Conservation (phyloP, 2,888 invertebrate genomes). For the Lordiphosa andalusiaca region DNA sequence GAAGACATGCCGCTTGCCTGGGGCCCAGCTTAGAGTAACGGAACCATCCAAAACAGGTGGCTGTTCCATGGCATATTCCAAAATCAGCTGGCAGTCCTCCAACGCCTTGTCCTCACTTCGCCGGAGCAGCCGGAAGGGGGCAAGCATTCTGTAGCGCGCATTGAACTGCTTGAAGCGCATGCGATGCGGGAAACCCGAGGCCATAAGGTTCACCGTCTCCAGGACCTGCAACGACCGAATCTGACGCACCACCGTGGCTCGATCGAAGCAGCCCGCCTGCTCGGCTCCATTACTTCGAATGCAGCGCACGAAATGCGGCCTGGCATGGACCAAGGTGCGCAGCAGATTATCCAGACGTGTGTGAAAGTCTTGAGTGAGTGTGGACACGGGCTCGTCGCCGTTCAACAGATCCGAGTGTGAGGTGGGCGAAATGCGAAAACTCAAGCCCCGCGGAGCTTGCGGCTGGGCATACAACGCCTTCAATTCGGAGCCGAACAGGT, state of each 20-base stretch:
- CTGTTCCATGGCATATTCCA: conserved; percentile 86
- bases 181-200: conserved; percentile 95
- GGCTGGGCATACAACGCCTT: conserved; percentile 89
- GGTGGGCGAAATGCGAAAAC: conserved; percentile 94
- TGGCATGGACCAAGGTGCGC: conserved; percentile 93
- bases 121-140: conserved; percentile 86
- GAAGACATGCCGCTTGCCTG: conserved; percentile 96
- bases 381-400: conserved; percentile 92
- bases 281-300: conserved; percentile 93
- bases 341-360: conserved; percentile 94
- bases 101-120: conserved; percentile 86
- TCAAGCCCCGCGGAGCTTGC: conserved; percentile 88
- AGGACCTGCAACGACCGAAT: conserved; percentile 94
- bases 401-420: conserved; percentile 91
- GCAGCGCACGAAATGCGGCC: conserved; percentile 96
- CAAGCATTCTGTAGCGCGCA: conserved; percentile 90
- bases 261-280: conserved; percentile 90
- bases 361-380: conserved; percentile 97
- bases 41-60: conserved; percentile 82
- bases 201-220: conserved; percentile 97
- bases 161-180: conserved; percentile 97
- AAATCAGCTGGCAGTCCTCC: conserved; percentile 88
- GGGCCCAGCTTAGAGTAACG: conserved; percentile 90
- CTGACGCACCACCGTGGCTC: conserved; percentile 91
- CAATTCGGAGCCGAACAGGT: conserved; percentile 95